phyloP scores from a whole-genome alignment of 1,140 invertebrate genomes.

The Pararge aegeria region DNA sequence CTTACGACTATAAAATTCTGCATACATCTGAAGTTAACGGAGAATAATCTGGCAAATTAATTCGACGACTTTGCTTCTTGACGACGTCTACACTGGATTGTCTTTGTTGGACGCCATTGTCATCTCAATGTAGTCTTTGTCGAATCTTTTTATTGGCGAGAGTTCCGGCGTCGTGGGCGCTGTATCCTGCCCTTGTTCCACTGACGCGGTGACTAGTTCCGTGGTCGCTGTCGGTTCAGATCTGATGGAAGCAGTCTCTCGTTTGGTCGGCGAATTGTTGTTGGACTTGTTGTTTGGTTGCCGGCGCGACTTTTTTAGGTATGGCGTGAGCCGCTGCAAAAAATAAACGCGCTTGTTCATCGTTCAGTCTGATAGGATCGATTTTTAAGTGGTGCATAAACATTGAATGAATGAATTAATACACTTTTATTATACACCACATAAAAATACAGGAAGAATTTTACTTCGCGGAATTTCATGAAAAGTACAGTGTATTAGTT shows the following conservation, averaged over 20 bases:
- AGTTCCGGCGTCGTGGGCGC: conserved; percentile 47
- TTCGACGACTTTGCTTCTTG: too few relatives aligned
- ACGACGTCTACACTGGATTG: too few relatives aligned
- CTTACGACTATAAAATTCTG: too few relatives aligned
- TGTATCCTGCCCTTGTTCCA: conserved; percentile 56
- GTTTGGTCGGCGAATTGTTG: conserved; percentile 43
- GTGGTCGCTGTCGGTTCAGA: conserved; percentile 64
- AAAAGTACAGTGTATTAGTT: too few relatives aligned
- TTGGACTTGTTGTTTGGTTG: conserved; percentile 12
- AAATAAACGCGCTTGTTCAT: background rate
- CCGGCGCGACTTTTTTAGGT: conserved; percentile 42
- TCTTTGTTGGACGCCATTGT: conserved; percentile 19
- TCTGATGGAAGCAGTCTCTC: conserved; percentile 46
- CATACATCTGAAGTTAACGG: background rate
- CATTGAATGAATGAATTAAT: too few relatives aligned
- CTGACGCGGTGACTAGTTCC: conserved; percentile 58
- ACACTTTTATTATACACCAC: too few relatives aligned
- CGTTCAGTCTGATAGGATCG: too few relatives aligned
- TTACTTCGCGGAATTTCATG: too few relatives aligned
- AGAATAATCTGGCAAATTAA: conserved; percentile 6
- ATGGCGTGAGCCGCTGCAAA: conserved; percentile 60
- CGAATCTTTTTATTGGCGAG: conserved; percentile 41
- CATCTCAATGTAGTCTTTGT: conserved; percentile 41
- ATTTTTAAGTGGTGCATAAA: too few relatives aligned
- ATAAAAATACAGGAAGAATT: too few relatives aligned